phyloP scores from a whole-genome alignment of 2,888 invertebrate genomes.

The Hofmannophila pseudospretella region DNA sequence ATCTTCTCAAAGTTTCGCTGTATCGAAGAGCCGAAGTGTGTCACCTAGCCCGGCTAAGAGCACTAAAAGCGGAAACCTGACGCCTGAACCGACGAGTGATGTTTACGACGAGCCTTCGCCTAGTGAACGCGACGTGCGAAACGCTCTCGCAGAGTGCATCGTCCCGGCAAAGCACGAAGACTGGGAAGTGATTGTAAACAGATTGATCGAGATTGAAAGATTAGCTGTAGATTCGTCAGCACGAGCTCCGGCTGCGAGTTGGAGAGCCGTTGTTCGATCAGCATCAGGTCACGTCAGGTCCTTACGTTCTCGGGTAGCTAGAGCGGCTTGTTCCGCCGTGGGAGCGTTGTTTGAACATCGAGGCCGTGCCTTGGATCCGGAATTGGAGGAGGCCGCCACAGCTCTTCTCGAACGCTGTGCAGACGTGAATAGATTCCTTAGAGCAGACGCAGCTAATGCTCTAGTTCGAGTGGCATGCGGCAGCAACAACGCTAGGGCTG shows the following conservation, averaged over 20 bases:
- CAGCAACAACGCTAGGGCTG: slow-evolving; percentile 82
- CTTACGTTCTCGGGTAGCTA: slow-evolving; percentile 93
- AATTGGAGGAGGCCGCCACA: slow-evolving; percentile 90
- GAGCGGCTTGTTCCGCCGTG: slow-evolving; percentile 90
- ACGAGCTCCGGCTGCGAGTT: slow-evolving; percentile 83
- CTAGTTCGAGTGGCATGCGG: slow-evolving; percentile 89
- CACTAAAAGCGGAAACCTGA: slow-evolving; percentile 28
- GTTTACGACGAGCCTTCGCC: slow-evolving; percentile 27
- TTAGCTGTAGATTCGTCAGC: slow-evolving; percentile 82
- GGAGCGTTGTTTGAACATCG: slow-evolving; percentile 86
- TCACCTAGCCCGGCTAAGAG: slow-evolving; percentile 29
- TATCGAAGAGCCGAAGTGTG: slow-evolving; percentile 31
- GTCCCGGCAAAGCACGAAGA: slow-evolving; percentile 82
- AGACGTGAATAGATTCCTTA: slow-evolving; percentile 95
- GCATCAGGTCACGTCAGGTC: slow-evolving; percentile 90
- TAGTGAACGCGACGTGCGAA: slow-evolving; percentile 53
- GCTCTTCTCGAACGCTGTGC: slow-evolving; percentile 92
- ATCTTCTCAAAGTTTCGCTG: slow-evolving; percentile 25
- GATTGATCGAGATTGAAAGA: slow-evolving; percentile 82
- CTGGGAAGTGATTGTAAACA: slow-evolving; percentile 89
- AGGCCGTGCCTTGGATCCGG: slow-evolving; percentile 80
- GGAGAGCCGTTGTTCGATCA: slow-evolving; percentile 82
- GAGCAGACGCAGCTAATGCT: slow-evolving; percentile 91
- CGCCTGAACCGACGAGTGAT: slow-evolving; percentile 39
- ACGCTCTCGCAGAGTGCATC: slow-evolving; percentile 56